Conservation (phyloP, 2,113 vertebrate genomes). For the Regulus satrapa region DNA sequence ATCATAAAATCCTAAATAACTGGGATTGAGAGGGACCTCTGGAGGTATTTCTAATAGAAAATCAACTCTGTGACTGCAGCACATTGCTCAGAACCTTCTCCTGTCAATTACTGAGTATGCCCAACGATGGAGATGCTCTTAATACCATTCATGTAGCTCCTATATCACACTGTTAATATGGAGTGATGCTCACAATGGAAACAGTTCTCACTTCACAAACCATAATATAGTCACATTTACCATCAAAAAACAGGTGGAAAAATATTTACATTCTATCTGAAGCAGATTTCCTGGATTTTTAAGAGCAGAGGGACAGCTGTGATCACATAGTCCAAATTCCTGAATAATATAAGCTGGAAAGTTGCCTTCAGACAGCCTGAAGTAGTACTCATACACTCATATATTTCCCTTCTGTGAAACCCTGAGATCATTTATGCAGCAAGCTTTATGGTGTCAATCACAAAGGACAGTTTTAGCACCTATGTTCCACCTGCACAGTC, state of each 20-base stretch:
- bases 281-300: background rate
- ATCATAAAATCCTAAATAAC: background rate
- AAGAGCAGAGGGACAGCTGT: background rate
- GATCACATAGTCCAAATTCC: background rate
- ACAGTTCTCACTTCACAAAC: background rate
- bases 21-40: background rate
- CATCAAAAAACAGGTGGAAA: background rate
- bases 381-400: background rate
- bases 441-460: background rate
- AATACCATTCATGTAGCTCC: background rate
- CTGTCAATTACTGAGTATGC: background rate
- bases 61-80: background rate
- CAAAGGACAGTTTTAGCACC: background rate
- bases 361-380: background rate
- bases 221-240: background rate
- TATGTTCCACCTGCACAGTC: background rate
- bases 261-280: background rate
- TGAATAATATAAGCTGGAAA: background rate
- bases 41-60: background rate
- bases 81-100: background rate
- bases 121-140: background rate
- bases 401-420: background rate
- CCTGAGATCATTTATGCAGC: background rate
- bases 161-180: background rate
- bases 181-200: background rate